Evolutionary conservation across 2,888 invertebrate genomes (phyloP).

Genomic region (Tuta absoluta): DNA sequence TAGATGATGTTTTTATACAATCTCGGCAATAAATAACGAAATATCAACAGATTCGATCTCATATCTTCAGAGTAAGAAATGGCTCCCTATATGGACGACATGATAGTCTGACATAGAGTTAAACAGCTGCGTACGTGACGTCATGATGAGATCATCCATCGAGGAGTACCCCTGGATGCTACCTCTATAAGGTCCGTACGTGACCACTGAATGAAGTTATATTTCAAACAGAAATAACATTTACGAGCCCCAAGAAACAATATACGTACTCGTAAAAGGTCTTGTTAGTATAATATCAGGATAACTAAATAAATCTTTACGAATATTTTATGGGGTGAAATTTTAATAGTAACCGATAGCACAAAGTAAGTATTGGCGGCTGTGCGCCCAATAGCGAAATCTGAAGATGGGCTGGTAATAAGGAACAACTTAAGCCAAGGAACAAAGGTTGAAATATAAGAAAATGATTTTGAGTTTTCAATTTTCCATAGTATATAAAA

Average conservation of each 20-base stretch:
- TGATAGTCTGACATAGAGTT: conserved; percentile 16
- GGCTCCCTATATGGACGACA: conserved; percentile 7
- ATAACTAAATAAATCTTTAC: not conserved
- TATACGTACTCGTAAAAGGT: not conserved
- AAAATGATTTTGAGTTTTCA: no score
- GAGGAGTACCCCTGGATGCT: conserved; percentile 4
- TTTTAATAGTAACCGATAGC: not conserved
- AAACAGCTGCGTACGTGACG: conserved; percentile 11
- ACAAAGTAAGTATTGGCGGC: no score
- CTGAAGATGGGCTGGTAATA: no score
- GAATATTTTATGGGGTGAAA: not conserved
- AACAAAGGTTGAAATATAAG: no score
- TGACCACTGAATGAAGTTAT: conserved; percentile 3
- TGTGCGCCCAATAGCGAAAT: no score
- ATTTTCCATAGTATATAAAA: no score
- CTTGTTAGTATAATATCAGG: not conserved
- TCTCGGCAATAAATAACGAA: not conserved
- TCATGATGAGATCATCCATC: conserved; percentile 8
- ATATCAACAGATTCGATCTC: not conserved
- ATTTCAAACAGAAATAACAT: conserved; percentile 18
- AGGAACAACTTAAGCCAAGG: no score
- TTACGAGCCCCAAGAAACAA: not conserved
- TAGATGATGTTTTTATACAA: not conserved
- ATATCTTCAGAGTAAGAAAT: conserved; percentile 1
- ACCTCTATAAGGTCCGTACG: conserved; percentile 13